These are phyloP conservation scores for Euplexia lucipara DNA, from an alignment of 2,888 invertebrate species.

Conservation along the genomic window DNA sequence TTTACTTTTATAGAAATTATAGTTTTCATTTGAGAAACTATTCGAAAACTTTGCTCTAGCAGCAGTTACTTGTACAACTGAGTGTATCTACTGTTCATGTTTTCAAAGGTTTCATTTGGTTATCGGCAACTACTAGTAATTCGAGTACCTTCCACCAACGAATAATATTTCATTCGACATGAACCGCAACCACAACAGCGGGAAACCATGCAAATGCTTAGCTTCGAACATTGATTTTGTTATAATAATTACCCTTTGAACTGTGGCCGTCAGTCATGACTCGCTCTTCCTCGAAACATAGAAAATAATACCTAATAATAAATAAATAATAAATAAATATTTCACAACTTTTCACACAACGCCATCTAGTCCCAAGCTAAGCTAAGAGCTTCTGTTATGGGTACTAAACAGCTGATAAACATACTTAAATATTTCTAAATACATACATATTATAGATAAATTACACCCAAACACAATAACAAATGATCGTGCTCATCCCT, in stretches of 20 bases:
- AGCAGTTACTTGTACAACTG: slow-evolving; percentile 2
- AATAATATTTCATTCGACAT: slow-evolving; percentile 75
- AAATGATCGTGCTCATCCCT: no score
- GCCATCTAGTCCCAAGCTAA: no score
- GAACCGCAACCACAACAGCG: slow-evolving; percentile 73
- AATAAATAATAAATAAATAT: no score
- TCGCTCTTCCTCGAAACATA: slow-evolving; percentile 10
- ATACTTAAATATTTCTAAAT: no score
- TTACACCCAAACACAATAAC: no score
- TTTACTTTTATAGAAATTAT: no score
- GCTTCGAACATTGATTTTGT: slow-evolving; percentile 70
- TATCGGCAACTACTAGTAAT: slow-evolving; percentile 64
- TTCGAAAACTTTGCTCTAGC: neutral
- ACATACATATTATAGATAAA: no score
- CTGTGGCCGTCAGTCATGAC: slow-evolving; percentile 37
- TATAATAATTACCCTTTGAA: slow-evolving; percentile 54
- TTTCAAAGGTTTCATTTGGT: slow-evolving; percentile 70
- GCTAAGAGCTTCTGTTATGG: no score
- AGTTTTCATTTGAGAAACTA: neutral
- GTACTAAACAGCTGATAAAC: no score
- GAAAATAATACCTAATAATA: neutral
- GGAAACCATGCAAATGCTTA: slow-evolving; percentile 73
- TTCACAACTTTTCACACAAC: no score
- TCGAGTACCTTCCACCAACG: slow-evolving; percentile 68
- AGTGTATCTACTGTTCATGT: slow-evolving; percentile 9